phyloP scores from a whole-genome alignment of 2,797 vertebrate species.

The Naso thynnoides region DNA sequence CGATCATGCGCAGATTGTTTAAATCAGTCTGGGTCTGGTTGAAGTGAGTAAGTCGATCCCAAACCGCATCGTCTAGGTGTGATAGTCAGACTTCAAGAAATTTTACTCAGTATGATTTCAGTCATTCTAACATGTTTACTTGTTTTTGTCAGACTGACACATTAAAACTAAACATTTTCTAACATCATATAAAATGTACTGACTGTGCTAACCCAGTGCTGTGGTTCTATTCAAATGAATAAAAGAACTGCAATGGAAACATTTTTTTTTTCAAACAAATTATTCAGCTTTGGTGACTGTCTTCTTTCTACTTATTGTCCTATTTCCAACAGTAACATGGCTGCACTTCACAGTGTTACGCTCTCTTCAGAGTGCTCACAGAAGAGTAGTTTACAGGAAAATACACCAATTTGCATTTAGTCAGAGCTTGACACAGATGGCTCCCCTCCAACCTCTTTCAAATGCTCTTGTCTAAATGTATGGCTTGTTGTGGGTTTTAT shows the following conservation, averaged over 20 bases:
- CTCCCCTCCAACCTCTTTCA: constrained; percentile 24
- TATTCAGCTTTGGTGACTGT: background rate
- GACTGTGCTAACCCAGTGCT: background rate
- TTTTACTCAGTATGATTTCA: no score
- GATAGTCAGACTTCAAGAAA: no score
- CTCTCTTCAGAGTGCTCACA: constrained; percentile 6
- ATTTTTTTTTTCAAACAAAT: constrained; percentile 12
- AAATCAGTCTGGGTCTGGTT: no score
- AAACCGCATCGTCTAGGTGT: no score
- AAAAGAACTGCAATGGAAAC: background rate
- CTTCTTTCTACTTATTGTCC: background rate
- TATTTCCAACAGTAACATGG: constrained; percentile 20
- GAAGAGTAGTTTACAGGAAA: constrained; percentile 17
- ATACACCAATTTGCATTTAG: constrained; percentile 28
- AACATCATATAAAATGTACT: no score
- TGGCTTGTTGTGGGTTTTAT: background rate
- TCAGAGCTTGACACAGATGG: constrained; percentile 26
- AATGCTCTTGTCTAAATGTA: constrained; percentile 20
- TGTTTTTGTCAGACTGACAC: no score
- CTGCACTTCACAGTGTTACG: constrained; percentile 1
- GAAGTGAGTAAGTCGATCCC: no score
- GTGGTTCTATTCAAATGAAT: background rate
- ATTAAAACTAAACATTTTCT: no score
- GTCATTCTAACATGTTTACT: no score
- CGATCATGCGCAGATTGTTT: no score